These are phyloP conservation scores for Crotalus viridis DNA, from an alignment of 2,113 vertebrate species.

Conservation along the genomic window DNA sequence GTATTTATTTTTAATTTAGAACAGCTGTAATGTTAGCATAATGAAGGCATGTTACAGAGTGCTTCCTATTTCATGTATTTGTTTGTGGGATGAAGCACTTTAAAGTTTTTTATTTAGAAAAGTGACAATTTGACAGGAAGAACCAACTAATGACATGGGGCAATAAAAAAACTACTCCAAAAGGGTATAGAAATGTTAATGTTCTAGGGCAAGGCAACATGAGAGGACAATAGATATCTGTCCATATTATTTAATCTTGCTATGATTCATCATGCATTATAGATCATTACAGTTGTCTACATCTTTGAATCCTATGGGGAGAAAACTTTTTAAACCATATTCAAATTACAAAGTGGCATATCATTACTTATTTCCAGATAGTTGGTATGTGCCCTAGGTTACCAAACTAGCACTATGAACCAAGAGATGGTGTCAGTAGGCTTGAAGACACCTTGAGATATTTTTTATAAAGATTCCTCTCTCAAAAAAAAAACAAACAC, in stretches of 20 bases:
- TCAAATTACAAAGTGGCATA: background rate
- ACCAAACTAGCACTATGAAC: background rate
- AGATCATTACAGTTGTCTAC: background rate
- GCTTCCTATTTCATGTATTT: slow-evolving; percentile 32
- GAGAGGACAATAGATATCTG: background rate
- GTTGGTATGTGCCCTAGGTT: background rate
- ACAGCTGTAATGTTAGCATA: slow-evolving; percentile 57
- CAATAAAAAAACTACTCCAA: slow-evolving; percentile 35
- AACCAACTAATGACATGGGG: slow-evolving; percentile 24
- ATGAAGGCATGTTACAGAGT: slow-evolving; percentile 45
- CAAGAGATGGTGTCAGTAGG: background rate
- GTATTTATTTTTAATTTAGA: slow-evolving; percentile 27
- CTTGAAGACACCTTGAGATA: background rate
- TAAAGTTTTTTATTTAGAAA: slow-evolving; percentile 13
- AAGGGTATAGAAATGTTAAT: background rate
- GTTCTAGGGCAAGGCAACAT: background rate
- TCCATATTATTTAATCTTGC: background rate
- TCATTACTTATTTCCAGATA: background rate
- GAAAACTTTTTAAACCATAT: background rate
- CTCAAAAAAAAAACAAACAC: too few relatives aligned
- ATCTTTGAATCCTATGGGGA: background rate
- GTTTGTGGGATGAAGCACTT: background rate
- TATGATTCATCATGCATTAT: background rate
- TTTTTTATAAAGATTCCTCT: background rate
- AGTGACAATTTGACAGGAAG: slow-evolving; percentile 21